Evolutionary conservation across 2,888 invertebrate genomes (phyloP), one percentile per base, ranked within the genome.

Genomic region (Lochmaea crataegi): DNA sequence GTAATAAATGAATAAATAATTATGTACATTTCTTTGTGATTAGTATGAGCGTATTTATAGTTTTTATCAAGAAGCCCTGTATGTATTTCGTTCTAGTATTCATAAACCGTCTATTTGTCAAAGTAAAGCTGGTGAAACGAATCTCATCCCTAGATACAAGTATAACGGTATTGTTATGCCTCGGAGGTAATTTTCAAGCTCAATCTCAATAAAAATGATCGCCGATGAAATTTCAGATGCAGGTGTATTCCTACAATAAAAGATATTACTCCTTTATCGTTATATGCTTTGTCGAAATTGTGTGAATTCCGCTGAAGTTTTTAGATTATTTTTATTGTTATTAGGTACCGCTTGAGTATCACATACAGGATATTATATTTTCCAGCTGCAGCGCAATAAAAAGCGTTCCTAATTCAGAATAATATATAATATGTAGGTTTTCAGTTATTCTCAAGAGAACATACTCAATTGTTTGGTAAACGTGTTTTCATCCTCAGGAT

Each of bases 181-280:
- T 68, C 10, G 41, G 26, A 60, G 68, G 65, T 66, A 65, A 69
- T 69, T 69, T 69, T 63, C 63, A 42, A 63, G 53, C 53, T 69
- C 56, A 69, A 69, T 69, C 63, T 41, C 69, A 63, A 69, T 69
- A 69, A 69, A 69, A 63, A 69, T 63, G 63, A 69, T 69, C 69
- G 63, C 22, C 6, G 51, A 61, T 42, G 63, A 69, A 69, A 69
- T 69, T 61, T 69, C 63, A 42, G 51, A 69, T 69, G 63, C 69
- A 69, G 69, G 69, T 68, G 51, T 63, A 69, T 53, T 63, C 53
- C 53, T 53, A 61, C 56, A 69, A 61, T 68, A 68, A 68, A 68
- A 68, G 58, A 26, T 57, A 45, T 67, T 58, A 48, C 32, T 26
- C 57, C n/a, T 26, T 58, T 67, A 58, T 67, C 48, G 45, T 42